Evolutionary conservation across 2,113 vertebrate species (phyloP).

Genomic region (Amazona vittata): DNA sequence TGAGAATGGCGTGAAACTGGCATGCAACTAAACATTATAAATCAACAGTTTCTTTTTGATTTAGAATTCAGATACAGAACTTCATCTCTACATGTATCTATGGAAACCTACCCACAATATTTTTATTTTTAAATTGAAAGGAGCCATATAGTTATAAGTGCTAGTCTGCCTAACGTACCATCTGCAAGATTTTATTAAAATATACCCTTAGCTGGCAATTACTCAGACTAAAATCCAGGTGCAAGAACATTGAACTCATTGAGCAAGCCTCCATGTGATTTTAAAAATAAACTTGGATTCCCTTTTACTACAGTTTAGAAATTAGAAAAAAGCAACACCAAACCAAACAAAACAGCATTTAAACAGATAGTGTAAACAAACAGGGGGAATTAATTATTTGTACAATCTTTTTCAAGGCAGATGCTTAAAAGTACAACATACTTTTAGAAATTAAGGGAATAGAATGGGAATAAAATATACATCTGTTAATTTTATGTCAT

Average conservation of each 20-base stretch:
- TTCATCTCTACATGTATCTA: background rate
- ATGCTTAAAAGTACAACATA: background rate
- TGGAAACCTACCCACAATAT: background rate
- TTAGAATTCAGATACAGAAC: background rate
- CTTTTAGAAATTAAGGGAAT: background rate
- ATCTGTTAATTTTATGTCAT: rapidly evolving
- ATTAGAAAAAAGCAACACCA: background rate
- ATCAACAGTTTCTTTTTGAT: background rate
- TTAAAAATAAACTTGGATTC: background rate
- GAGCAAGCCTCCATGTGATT: background rate
- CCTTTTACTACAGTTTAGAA: background rate
- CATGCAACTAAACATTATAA: background rate
- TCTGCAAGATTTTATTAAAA: background rate
- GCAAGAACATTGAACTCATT: background rate
- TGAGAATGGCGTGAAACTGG: rapidly evolving
- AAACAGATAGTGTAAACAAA: background rate
- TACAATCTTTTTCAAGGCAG: background rate
- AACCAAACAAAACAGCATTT: background rate
- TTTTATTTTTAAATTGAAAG: background rate
- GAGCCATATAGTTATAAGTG: background rate
- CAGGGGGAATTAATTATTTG: background rate
- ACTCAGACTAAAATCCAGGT: background rate
- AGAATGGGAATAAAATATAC: background rate
- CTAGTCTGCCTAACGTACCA: background rate
- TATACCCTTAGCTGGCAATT: background rate